Percentiles rank a stretch among this genome's conserved stretches.
phyloP scores from a whole-genome alignment of 2,888 invertebrate genomes.

The Dascillus cervinus region DNA sequence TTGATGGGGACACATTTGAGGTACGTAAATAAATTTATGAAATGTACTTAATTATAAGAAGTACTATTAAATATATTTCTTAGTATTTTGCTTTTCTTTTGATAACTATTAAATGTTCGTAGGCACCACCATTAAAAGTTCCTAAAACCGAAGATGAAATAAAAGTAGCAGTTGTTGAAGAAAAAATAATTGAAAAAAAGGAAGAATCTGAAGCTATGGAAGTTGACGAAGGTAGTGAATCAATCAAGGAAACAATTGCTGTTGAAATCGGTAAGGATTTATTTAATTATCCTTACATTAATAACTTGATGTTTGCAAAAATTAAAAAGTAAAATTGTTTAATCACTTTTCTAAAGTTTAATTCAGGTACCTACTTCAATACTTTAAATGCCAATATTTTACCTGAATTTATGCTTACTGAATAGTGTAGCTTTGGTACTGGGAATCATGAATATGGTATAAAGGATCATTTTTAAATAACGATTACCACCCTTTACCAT shows the following conservation, averaged over 20 bases:
- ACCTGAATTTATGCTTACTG: no score
- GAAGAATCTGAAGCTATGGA: background rate
- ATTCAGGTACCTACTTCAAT: no score
- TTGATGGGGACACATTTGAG: no score
- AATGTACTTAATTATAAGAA: background rate
- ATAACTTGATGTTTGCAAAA: no score
- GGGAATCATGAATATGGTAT: no score
- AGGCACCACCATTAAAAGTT: slow-evolving; percentile 48
- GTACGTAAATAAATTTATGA: no score
- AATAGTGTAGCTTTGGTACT: no score
- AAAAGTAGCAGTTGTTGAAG: slow-evolving; percentile 9
- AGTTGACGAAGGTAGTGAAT: background rate
- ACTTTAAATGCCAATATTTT: no score
- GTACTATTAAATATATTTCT: slow-evolving; percentile 1
- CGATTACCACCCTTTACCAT: no score
- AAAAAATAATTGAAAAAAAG: slow-evolving; percentile 6
- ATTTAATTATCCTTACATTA: background rate
- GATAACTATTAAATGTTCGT: slow-evolving; percentile 11
- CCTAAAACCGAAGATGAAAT: slow-evolving; percentile 38
- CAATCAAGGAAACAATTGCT: background rate
- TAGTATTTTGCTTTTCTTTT: slow-evolving; percentile 2
- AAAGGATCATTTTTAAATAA: no score
- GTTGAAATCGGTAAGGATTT: background rate
- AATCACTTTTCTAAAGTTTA: no score
- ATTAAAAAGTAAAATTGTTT: no score